These are phyloP conservation scores for Spermophilus dauricus DNA, from an alignment of 2,113 vertebrate genomes.

Conservation along the genomic window DNA sequence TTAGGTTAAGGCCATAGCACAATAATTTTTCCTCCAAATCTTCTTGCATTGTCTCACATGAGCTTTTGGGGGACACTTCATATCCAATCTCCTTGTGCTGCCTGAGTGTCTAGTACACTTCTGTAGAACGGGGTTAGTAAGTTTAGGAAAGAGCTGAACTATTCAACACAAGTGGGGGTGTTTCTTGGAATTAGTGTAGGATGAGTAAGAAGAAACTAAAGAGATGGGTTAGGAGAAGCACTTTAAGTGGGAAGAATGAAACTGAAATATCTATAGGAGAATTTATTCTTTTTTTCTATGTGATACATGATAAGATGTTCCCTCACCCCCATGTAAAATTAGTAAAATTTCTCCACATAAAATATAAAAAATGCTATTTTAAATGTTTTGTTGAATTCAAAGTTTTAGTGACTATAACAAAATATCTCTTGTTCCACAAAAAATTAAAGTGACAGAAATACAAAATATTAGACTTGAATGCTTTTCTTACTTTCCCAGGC, in stretches of 20 bases:
- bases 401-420: background rate
- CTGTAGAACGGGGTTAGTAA: background rate
- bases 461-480: background rate
- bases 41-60: too few species aligned
- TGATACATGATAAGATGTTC: background rate
- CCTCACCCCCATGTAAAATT: background rate
- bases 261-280: background rate
- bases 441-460: background rate
- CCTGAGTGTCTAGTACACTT: background rate
- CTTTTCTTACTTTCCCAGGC: background rate
- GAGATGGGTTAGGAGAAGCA: background rate
- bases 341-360: background rate
- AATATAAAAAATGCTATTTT: background rate
- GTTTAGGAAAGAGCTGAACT: background rate
- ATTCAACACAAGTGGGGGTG: background rate
- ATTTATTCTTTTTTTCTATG: background rate
- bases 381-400: background rate
- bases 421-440: background rate
- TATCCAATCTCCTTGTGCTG: too few species aligned
- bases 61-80: too few species aligned
- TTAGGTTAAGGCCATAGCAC: too few species aligned
- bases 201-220: constrained; percentile 20
- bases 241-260: background rate
- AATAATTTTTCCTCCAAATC: too few species aligned
- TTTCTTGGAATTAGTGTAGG: background rate